Conservation (phyloP, 2,113 vertebrate species). For the Leptobrachium ailaonicum region DNA sequence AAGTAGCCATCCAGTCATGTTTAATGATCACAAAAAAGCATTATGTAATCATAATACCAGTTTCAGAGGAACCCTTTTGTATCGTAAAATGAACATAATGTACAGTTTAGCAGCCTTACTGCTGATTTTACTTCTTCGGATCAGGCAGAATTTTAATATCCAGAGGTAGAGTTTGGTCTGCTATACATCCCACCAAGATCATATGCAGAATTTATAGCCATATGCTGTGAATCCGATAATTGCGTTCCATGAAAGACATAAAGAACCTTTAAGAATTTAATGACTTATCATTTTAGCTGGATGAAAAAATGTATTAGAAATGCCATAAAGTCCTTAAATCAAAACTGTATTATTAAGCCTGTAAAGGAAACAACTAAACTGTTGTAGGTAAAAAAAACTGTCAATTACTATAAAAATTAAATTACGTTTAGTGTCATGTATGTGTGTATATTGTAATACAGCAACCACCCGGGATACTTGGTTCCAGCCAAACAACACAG, state of each 20-base stretch:
- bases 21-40: constrained; percentile 47
- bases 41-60: constrained; percentile 51
- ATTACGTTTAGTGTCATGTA: too few species aligned
- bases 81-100: constrained; percentile 56
- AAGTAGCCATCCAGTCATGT: constrained; percentile 49
- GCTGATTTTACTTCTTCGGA: constrained; percentile 50
- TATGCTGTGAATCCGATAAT: constrained; percentile 17
- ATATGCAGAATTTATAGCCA: constrained; percentile 45
- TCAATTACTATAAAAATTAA: too few species aligned
- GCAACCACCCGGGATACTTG: too few species aligned
- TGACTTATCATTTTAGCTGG: constrained; percentile 4
- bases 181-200: constrained; percentile 32
- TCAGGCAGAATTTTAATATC: constrained; percentile 51
- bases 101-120: constrained; percentile 52
- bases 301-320: neutral
- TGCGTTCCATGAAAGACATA: constrained; percentile 40
- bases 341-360: too few species aligned
- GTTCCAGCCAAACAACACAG: too few species aligned
- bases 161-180: constrained; percentile 14
- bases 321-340: too few species aligned
- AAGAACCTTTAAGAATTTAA: constrained; percentile 37
- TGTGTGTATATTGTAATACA: too few species aligned
- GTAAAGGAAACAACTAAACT: too few species aligned
- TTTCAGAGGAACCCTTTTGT: constrained; percentile 43
- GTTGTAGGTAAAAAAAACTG: too few species aligned